A percentile compares a stretch with the other conserved stretches of the same genome.
phyloP scores from a whole-genome alignment of 1,140 invertebrate species.

The Heterodera carotae region DNA sequence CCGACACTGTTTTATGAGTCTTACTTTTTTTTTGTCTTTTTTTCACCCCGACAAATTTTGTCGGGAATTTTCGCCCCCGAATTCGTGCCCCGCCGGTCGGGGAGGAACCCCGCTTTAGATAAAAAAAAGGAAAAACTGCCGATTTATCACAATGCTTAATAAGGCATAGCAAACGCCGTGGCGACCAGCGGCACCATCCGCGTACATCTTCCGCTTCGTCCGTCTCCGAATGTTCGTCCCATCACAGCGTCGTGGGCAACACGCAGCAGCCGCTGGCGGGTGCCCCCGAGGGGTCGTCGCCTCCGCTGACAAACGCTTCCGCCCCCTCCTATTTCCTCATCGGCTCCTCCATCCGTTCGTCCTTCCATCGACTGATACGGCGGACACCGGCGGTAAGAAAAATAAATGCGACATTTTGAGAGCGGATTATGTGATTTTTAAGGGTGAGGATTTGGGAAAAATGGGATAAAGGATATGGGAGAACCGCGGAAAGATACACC shows the following conservation, averaged over 20 bases:
- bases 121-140: too few relatives aligned
- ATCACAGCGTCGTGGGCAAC: neutral
- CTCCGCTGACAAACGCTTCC: neutral
- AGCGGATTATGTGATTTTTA: too few relatives aligned
- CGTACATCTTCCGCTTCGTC: neutral
- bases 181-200: neutral
- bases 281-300: neutral
- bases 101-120: too few relatives aligned
- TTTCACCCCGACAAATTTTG: too few relatives aligned
- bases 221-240: slow-evolving; percentile 2
- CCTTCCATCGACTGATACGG: slow-evolving; percentile 52
- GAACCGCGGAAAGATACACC: slow-evolving; percentile 36
- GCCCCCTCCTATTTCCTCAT: neutral
- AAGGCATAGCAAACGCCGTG: neutral
- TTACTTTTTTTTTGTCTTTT: too few relatives aligned
- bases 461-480: slow-evolving; percentile 47
- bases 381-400: neutral
- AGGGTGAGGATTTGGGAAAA: too few relatives aligned
- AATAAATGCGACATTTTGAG: too few relatives aligned
- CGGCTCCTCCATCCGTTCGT: slow-evolving; percentile 40
- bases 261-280: neutral
- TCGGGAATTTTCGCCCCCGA: neutral
- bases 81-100: too few relatives aligned
- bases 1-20: too few relatives aligned
- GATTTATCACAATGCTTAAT: too few relatives aligned